Evolutionary conservation across 2,113 vertebrate species (phyloP), one percentile per base, ranked within the genome.

Genomic region (Seriola rivoliana): DNA sequence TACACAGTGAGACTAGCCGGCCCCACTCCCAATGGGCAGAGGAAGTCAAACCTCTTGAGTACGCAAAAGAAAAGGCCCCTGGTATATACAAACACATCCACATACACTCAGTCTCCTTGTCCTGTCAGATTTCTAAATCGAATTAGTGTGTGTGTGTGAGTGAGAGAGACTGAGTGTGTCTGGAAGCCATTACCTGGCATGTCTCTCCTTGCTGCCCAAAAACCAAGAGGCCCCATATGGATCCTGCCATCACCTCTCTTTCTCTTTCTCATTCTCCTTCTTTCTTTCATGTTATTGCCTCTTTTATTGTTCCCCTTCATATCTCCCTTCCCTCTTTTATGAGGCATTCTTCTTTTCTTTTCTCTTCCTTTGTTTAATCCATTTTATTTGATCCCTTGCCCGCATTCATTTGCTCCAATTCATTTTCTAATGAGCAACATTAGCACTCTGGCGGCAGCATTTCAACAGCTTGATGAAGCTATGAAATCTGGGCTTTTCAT

Each of bases 111-210:
- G 46, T 82, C 84, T 92, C 73, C 63, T 59, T 60, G 75, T 88
- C 65, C 83, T 89, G 85, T 90, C 78, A 86, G 75, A 89, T 92
- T 94, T 90, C 82, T 77, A 93, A 92, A 93, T 92, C 16, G 36
- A 92, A 90, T 92, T 91, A 40, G 67, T 40, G 68, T 44, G 70
- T 74, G 71, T 67, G 71, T 78, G 46, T 71, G 40, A 42, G 70
- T 57, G 57, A 62, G 80, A 82, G 82, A 70, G 29, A 29, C 29
- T 65, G 80, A 59, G 74, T 82, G 32, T 78, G 84, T 95, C 94
- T 96, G 94, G 95, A 95, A 94, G 74, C 89, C 85, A 95, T 95
- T 95, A 95, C 86, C 85, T 93, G 90, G 89, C 91, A 92, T 66
- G 66, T 72, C 84, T 86, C 86, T 57, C 65, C 23, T 72, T 71